A percentile compares a stretch with the other conserved stretches of the same genome.
Evolutionary conservation across 2,797 vertebrate genomes (phyloP).

Genomic region (Astyanax mexicanus): DNA sequence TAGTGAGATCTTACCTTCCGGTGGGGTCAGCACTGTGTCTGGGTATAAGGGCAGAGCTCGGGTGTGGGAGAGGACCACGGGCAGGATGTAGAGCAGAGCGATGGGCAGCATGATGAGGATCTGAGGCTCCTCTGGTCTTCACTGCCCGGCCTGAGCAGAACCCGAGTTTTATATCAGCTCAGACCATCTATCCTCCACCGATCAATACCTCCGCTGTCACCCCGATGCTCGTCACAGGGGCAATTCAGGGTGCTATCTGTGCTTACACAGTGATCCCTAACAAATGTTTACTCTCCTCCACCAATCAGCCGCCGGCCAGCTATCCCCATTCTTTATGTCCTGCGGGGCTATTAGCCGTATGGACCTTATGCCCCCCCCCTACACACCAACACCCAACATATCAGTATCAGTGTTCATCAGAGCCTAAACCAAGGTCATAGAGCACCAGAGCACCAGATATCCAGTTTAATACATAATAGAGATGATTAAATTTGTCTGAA

Average conservation of each 20-base stretch:
- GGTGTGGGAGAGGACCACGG: slow-evolving; percentile 72
- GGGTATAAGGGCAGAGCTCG: slow-evolving; percentile 77
- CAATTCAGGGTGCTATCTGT: slow-evolving; percentile 80
- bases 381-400: neutral
- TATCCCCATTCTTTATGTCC: slow-evolving; percentile 68
- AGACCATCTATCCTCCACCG: slow-evolving; percentile 74
- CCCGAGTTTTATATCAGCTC: slow-evolving; percentile 76
- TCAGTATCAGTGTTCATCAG: neutral
- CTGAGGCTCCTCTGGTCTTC: slow-evolving; percentile 39
- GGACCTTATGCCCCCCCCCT: slow-evolving; percentile 30
- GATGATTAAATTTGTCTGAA: no score
- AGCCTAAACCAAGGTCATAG: neutral
- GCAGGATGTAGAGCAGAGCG: slow-evolving; percentile 73
- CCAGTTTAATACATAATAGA: no score
- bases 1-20: slow-evolving; percentile 80
- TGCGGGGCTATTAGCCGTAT: slow-evolving; percentile 53
- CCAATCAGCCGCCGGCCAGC: slow-evolving; percentile 68
- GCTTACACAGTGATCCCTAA: slow-evolving; percentile 81
- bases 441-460: no score
- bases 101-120: slow-evolving; percentile 75
- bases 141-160: slow-evolving; percentile 52
- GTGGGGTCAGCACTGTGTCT: slow-evolving; percentile 70
- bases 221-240: slow-evolving; percentile 75
- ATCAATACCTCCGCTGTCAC: slow-evolving; percentile 81
- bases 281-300: slow-evolving; percentile 80